These are phyloP conservation scores for Phoenicopterus ruber DNA, from an alignment of 2,113 vertebrate genomes.

Conservation along the genomic window DNA sequence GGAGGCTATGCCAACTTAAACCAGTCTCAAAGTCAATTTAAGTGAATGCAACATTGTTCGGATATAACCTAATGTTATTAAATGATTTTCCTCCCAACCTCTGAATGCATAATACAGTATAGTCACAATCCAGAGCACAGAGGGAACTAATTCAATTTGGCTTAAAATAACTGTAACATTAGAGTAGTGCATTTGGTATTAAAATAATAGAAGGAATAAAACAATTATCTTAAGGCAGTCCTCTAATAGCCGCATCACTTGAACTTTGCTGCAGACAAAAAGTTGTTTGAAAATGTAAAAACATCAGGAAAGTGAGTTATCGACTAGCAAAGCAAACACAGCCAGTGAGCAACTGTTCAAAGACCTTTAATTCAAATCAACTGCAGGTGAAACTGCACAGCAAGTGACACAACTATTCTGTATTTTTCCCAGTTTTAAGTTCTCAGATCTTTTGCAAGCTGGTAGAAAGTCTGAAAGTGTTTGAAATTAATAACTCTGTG, in stretches of 20 bases:
- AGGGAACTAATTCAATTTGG: neutral
- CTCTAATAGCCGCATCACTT: neutral
- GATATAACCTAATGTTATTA: neutral
- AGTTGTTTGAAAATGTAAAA: neutral
- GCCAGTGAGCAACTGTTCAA: neutral
- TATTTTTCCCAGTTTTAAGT: neutral
- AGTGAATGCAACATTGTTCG: neutral
- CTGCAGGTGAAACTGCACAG: neutral
- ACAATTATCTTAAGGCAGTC: neutral
- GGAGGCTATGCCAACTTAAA: neutral
- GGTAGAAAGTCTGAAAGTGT: neutral
- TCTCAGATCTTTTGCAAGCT: neutral
- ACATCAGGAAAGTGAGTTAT: neutral
- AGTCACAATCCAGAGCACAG: neutral
- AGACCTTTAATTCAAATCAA: neutral
- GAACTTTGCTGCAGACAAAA: neutral
- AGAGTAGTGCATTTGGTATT: neutral
- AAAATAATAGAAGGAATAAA: neutral
- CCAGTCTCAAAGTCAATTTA: neutral
- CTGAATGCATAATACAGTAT: neutral
- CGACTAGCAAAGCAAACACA: rapidly evolving
- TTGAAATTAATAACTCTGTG: neutral
- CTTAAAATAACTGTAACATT: neutral
- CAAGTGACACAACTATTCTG: neutral
- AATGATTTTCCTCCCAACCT: neutral